Base-by-base conservation (phyloP, 2,888 invertebrate species). In the Yponomeuta sedellus region DNA sequence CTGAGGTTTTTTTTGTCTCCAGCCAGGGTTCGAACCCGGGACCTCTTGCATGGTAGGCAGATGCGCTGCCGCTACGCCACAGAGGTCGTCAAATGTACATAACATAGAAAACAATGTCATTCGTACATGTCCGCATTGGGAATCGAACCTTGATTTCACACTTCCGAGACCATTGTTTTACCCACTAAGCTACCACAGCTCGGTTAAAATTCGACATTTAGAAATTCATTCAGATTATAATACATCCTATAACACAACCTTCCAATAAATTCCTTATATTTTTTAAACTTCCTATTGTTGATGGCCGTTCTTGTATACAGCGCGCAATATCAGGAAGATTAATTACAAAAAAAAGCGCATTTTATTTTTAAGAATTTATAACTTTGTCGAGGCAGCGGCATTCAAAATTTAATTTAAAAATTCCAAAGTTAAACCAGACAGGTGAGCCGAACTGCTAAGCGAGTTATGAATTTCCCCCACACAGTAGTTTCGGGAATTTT, bases 351-450 rank as follows among this genome's bases (percentile, higher is more conserved):
- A 82, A 52, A 83, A 81, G 79, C 78, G 77, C 80, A 86, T 86
- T 88, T 86, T 81, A 87, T 88, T 86, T 81, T 86, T 81, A 87
- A 88, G 89, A 89, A 89, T 88, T 81, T 80, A 79, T 77, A 88
- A 88, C 86, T 86, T 87, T 84, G 85, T 85, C 77, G 82, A 83
- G 82, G 81, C 78, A 77, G 77, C 77, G 81, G 80, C 80, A 81
- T 85, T 80, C 82, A 83, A 85, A 91, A 90, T 90, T 90, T 90
- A 89, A 91, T 90, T 89, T 90, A 86, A 90, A 90, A 90, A 91
- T 90, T 90, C 88, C 88, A 73, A 88, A 89, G 87, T 88, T 79
- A 82, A 86, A 87, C 88, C 85, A 88, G 89, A 85, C 91, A 91
- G 91, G 90, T 90, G 87, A 88, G 79, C 80, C 74, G 78, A 85